Base-by-base conservation (phyloP, 2,797 vertebrate genomes). In the Phoeniculus purpureus region DNA sequence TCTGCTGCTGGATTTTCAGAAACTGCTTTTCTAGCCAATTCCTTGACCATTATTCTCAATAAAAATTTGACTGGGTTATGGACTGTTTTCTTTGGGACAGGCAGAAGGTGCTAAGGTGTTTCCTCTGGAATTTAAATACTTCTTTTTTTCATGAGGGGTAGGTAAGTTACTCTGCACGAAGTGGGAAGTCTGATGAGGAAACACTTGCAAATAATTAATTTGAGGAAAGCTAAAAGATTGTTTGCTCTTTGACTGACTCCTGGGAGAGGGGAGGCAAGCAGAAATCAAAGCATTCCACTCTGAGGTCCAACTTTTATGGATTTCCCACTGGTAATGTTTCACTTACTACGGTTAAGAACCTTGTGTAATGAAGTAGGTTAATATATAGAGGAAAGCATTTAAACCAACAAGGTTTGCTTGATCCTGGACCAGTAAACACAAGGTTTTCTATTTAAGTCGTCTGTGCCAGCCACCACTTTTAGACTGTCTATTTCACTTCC, bases 21-120 rank as follows among this genome's bases (percentile, higher is more conserved):
- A 97, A 94, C 88, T 87, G 85, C 89, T 96, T 97, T 97, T 95
- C 95, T 96, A 97, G 91, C 51, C 70, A 93, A 97, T 97, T 86
- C 92, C 92, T 86, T 92, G 77, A 93, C 91, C 92, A 95, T 97
- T 97, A 93, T 94, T 95, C 96, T 96, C 96, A 96, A 95, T 96
- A 96, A 97, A 96, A 91, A 95, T 89, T 97, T 97, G 96, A 96
- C 86, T 96, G 80, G 89, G 75, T 95, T 96, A 85, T 47, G 83
- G 90, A 82, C 94, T 97, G 87, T 97, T 97, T 97, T 93, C 91
- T 93, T 95, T 97, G 96, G 94, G 92, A 85, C 73, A 90, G 79
- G 89, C n/a, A 61, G 93, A 92, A 95, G 52, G 79, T 96, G 91
- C 93, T 96, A 94, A 96, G 87, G 73, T 92, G 72, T 94, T 96